These are phyloP conservation scores for Antheraea assamensis DNA, from an alignment of 2,888 invertebrate genomes.

Conservation along the genomic window DNA sequence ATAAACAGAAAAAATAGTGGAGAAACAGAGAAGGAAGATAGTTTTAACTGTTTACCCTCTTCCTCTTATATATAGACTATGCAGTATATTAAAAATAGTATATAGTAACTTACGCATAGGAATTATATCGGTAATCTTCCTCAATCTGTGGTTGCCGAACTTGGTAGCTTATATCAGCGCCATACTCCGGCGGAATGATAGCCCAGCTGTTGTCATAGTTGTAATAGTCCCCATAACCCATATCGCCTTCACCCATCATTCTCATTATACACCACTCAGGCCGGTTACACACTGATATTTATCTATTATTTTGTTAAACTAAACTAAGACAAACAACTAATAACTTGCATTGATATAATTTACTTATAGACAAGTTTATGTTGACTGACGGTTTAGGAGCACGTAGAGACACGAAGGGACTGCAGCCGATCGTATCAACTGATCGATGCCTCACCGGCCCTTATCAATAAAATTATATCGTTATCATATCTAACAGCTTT, in stretches of 20 bases:
- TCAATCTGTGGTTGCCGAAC: slow-evolving; percentile 73
- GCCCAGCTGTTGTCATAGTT: slow-evolving; percentile 86
- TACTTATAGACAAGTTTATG: slow-evolving; percentile 37
- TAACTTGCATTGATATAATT: slow-evolving; percentile 49
- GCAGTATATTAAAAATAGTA: slow-evolving; percentile 40
- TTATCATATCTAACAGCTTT: slow-evolving; percentile 82
- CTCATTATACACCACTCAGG: slow-evolving; percentile 64
- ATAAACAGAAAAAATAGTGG: no score
- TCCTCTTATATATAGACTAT: no score
- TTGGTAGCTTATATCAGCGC: slow-evolving; percentile 73
- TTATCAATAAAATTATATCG: slow-evolving; percentile 79
- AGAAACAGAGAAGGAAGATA: no score
- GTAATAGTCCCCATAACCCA: slow-evolving; percentile 81
- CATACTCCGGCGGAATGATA: slow-evolving; percentile 87
- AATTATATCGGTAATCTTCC: slow-evolving; percentile 86
- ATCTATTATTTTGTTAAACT: slow-evolving; percentile 31
- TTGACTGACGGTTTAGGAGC: slow-evolving; percentile 42
- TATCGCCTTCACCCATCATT: slow-evolving; percentile 82
- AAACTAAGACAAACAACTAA: slow-evolving; percentile 31
- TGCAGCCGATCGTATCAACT: slow-evolving; percentile 67
- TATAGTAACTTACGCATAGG: slow-evolving; percentile 80
- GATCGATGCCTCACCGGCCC: slow-evolving; percentile 73
- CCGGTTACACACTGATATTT: slow-evolving; percentile 20
- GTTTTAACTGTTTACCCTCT: no score
- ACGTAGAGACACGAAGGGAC: slow-evolving; percentile 45